Base-by-base conservation (phyloP, 2,797 vertebrate genomes). In the Pampus argenteus region DNA sequence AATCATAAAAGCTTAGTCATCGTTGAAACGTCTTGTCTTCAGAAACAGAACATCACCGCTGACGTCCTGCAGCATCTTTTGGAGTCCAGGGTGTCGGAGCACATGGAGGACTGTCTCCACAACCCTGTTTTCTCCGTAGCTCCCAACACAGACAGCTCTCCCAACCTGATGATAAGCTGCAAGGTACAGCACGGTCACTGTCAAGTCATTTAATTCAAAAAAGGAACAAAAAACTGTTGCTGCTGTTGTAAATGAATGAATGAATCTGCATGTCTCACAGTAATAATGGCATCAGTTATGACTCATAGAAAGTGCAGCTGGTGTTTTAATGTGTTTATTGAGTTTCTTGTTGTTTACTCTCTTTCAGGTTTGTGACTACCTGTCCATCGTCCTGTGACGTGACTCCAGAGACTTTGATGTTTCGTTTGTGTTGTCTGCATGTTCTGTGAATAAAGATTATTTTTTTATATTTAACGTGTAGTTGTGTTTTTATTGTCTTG, bases 81-180 rank as follows among this genome's bases (percentile, higher is more conserved):
- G 34, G 97, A 98, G 60, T 84, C 74, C 36, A 87, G 84, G 1
- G 51, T 97, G 17, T 94, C 91, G 0, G 94, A 96, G 62, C 97
- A 99, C 92, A 92, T 92, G 36, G 88, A 93, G 22, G 88, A 91
- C 1, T 99, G 97, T 83, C 63, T 81, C 3, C 90, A 95, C 57
- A 95, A 85, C 34, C 96, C 97, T 0, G 80, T 86, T n/a, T 99
- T 99, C 91, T 97, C 93, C 0, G 73, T 96, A n/a, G 90, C 93
- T 7, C 76, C 89, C 1, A 93, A 88, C 60, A 84, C 75, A 7
- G 96, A 95, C 51, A 81, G 91, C 45, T 91, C 91, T 4, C 1
- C 92, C 34, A 95, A 56, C 67, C 95, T 98, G 17, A 89, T 98
- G 77, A 95, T 98, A 85, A 97, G 94, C 91, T 98, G 97, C 64